These are phyloP conservation scores for Panthera leo DNA, from an alignment of 2,113 vertebrate species.

Conservation along the genomic window DNA sequence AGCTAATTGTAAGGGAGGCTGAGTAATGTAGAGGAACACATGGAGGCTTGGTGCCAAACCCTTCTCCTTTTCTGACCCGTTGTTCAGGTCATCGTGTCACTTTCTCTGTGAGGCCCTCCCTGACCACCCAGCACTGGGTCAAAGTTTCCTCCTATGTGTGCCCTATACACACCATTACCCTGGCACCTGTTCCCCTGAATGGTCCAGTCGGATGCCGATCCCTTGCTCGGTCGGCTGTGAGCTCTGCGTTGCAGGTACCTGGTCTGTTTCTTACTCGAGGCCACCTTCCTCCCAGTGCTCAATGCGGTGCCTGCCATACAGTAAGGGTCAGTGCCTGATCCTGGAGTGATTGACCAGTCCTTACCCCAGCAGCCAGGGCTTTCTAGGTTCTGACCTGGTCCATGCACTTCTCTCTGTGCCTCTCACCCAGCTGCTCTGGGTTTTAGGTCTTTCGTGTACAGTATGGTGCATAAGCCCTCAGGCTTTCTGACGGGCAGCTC, in stretches of 20 bases:
- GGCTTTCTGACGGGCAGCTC: not conserved
- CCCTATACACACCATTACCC: not conserved
- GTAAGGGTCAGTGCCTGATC: not conserved
- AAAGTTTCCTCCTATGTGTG: not conserved
- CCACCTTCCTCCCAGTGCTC: not conserved
- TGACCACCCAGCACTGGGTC: not conserved
- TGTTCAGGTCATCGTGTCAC: not conserved
- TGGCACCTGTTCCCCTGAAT: not conserved
- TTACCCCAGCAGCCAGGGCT: not conserved
- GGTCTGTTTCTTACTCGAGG: not conserved
- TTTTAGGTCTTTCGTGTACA: not conserved
- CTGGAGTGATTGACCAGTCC: not conserved
- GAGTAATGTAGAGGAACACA: not conserved
- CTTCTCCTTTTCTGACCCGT: not conserved
- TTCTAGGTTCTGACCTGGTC: not conserved
- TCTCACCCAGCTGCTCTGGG: not conserved
- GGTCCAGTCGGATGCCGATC: not conserved
- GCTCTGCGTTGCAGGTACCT: not conserved
- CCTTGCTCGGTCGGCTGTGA: accelerated
- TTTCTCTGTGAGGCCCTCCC: not conserved
- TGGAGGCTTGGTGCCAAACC: not conserved
- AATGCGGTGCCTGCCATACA: not conserved
- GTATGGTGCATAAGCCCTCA: no score
- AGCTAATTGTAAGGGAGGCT: not conserved
- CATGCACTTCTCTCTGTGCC: not conserved